Base-by-base conservation (phyloP, 2,888 invertebrate species). In the Cheilosia urbana region DNA sequence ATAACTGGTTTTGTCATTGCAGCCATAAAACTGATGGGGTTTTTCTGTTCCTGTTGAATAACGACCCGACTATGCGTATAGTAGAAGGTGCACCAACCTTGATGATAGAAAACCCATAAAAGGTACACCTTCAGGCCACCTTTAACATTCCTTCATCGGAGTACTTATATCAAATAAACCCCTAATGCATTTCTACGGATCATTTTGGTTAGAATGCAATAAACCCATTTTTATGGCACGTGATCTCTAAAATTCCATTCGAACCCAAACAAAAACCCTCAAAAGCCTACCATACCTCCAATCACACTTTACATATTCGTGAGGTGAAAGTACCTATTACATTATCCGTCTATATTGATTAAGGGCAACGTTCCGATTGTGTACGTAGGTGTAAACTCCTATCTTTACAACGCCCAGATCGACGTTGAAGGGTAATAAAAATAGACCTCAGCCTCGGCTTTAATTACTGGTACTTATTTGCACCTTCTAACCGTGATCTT, bases 241-340 rank as follows among this genome's bases (percentile, higher is more conserved):
- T 68, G 76, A 76, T 76, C 76, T 76, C 21, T 34, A 24, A 69
- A 71, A 76, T 71, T 65, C 69, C 81, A 76, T 76, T 76, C 49
- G 58, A 60, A 6, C 5, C 4, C 2, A 6, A 42, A 37, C 7
- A 2, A 42, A 37, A 57, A 30, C 13, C 37, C 47, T 24, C 34
- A 19, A 30, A 40, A 24, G 13, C 51, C 24, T 19, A 17, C 4
- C 13, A 37, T 13, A 37, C 37, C 37, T 37, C 11, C 37, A 45
- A 17, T 17, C 24, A 68, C 30, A 42, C 21, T 15, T 17, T 47
- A 17, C 6, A 7, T 11, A 47, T 69, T 69, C 37, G 19, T 40
- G 55, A 68, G 77, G 77, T 78, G 82, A 83, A 83, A 83, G 77
- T 68, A 19, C 9, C 47, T 47, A 47, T 47, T 19, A 60, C 65